Evolutionary conservation across 2,797 vertebrate genomes (phyloP), one percentile per base, ranked within the genome.

Genomic region (Myiotriccus ornatus): DNA sequence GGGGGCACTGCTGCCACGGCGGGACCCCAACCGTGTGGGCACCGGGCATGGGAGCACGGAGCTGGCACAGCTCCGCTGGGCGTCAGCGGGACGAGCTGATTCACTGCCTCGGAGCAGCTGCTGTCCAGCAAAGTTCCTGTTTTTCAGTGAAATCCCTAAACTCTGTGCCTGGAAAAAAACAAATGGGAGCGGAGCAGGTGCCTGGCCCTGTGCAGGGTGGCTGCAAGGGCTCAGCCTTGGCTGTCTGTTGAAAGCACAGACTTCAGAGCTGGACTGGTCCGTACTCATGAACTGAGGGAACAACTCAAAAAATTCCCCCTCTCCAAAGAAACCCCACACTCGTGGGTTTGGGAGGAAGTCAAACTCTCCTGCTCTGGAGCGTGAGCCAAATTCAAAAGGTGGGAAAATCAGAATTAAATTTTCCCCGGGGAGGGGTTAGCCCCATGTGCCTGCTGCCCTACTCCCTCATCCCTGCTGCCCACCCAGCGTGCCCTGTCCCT

Each of bases 61-160:
- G 3, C 60, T 93, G 96, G 96, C 90, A 34, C n/a, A 1, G 77
- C 62, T 68, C 10, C 0, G 37, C 83, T 55, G 93, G 76, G 83
- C 22, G 47, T 82, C 87, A 70, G 91, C 3, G 47, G 85, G 87
- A 88, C 0, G 34, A 87, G 90, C 67, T 86, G 92, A 90, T 92
- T 89, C 90, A 90, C 87, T 0, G 10, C 74, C 70, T 65, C 9
- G 2, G 74, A 94, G 93, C 92, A 95, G 95, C 94, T 96, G 93
- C 87, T 93, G 92, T 69, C 93, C 94, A 1, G 83, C 41, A 52
- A 70, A 94, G 93, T 96, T 94, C 94, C 94, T 96, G 94, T 93
- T 96, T 95, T 95, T 8, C 90, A 93, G 44, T 82, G 80, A 70
- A 90, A 96, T 89, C 77, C 39, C 80, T 18, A 76, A 79, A n/a